Base-by-base conservation (phyloP, 2,113 vertebrate species). In the Phoxinus phoxinus region DNA sequence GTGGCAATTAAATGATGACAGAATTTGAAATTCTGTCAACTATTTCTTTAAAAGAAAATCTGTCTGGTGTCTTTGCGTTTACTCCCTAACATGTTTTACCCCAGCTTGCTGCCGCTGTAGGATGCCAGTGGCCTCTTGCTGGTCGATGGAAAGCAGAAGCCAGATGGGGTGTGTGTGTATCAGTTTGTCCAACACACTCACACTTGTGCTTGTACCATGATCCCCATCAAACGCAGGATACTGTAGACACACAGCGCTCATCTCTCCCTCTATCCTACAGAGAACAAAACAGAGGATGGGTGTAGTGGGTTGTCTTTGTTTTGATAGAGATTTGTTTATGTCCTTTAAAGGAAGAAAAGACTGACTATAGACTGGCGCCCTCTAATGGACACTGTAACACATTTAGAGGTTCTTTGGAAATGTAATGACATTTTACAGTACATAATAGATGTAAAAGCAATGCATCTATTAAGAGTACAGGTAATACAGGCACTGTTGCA, bases 101-200 rank as follows among this genome's bases (percentile, higher is more conserved):
- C 96, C 97, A 0, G 96, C 94, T 6, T 96, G 95, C 85, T 98
- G 97, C 13, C 92, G 71, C 87, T 94, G 94, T 23, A 99, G 93
- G 63, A 98, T 93, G 69, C 86, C 89, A 0, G 78, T 12, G 0
- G 95, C 96, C 86, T 97, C 96, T 19, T 95, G 93, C 35, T 98
- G 96, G 9, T 90, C 96, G 87, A 98, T 90, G 2, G 92, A 88
- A 78, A 98, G 95, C 90, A 97, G 97, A 51, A 99, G 93, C 97
- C 97, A 99, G 63, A 96, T 94, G 0, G 95, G 93, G 86, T 99
- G 96, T 2, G 97, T 98, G 77, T 96, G 96, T 5, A 96, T 96
- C 56, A 99, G 95, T 73, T 96, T 91, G 92, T 99, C 97, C 91
- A 98, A 84, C 86, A 98, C 95, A 86, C 97, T 99, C 89, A 98